Percentiles rank a stretch among this genome's conserved stretches.
phyloP scores from a whole-genome alignment of 1,140 invertebrate genomes.

The Leucophenga varia region DNA sequence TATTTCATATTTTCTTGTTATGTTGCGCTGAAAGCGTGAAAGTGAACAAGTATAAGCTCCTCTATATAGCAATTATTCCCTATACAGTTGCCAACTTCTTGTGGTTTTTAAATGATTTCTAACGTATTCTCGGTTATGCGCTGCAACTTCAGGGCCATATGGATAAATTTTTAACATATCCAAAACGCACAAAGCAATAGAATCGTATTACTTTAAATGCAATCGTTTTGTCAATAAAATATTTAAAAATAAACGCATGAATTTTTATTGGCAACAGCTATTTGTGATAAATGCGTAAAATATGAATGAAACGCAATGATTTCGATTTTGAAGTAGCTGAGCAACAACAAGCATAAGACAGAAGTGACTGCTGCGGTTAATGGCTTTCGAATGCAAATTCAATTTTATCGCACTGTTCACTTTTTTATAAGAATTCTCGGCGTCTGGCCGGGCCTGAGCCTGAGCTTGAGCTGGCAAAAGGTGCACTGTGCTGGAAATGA shows the following conservation, averaged over 20 bases:
- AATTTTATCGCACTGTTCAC: constrained; percentile 57
- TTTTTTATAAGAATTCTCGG: constrained; percentile 54
- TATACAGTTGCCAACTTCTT: constrained; percentile 37
- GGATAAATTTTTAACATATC: too few relatives aligned
- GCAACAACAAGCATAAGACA: background rate
- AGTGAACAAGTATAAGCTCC: too few relatives aligned
- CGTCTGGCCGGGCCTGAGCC: too few relatives aligned
- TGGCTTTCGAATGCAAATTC: constrained; percentile 57
- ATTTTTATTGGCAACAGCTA: constrained; percentile 35
- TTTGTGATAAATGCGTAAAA: too few relatives aligned
- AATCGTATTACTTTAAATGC: constrained; percentile 14
- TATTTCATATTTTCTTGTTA: constrained; percentile 17
- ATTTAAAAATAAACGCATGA: constrained; percentile 23
- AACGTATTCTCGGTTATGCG: constrained; percentile 25
- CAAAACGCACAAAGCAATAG: background rate
- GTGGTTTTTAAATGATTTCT: constrained; percentile 10
- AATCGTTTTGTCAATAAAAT: too few relatives aligned
- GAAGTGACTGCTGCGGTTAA: constrained; percentile 56
- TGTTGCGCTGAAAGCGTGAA: constrained; percentile 41
- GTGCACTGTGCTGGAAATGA: constrained; percentile 51
- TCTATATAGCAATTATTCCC: too few relatives aligned
- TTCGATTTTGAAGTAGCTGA: too few relatives aligned
- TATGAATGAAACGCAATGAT: too few relatives aligned
- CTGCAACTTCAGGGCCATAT: constrained; percentile 24
- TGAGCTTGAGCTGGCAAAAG: constrained; percentile 32